phyloP scores from a whole-genome alignment of 2,888 invertebrate genomes.

The Stenurella melanura region DNA sequence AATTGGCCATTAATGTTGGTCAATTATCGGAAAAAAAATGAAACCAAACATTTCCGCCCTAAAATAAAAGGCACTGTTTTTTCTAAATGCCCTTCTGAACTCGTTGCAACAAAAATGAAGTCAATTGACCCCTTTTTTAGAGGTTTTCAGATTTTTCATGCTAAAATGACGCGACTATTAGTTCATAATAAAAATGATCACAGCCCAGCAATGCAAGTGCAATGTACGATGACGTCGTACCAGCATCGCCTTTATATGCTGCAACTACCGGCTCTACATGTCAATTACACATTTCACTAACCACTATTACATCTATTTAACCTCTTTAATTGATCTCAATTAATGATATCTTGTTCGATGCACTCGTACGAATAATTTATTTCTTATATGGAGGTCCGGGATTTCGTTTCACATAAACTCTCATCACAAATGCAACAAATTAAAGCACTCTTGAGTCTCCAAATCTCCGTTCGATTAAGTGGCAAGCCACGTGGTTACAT shows the following conservation, averaged over 20 bases:
- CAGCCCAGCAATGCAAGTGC: neutral
- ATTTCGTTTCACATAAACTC: conserved; percentile 9
- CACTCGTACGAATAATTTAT: conserved; percentile 61
- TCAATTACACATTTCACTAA: conserved; percentile 68
- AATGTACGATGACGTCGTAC: conserved; percentile 41
- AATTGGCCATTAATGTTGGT: too few relatives aligned
- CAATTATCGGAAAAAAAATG: too few relatives aligned
- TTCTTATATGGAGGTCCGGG: conserved; percentile 51
- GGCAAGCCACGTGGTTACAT: conserved; percentile 2
- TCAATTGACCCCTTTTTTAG: too few relatives aligned
- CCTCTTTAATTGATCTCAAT: conserved; percentile 71
- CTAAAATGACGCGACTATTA: too few relatives aligned
- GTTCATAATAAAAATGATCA: conserved; percentile 5
- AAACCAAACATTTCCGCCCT: too few relatives aligned
- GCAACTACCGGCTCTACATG: conserved; percentile 58
- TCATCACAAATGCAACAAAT: conserved; percentile 18
- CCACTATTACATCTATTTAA: conserved; percentile 70
- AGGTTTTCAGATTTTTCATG: too few relatives aligned
- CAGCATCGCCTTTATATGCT: conserved; percentile 42
- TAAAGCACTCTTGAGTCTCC: conserved; percentile 16
- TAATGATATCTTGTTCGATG: conserved; percentile 64
- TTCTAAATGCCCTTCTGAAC: too few relatives aligned
- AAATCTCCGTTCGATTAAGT: conserved; percentile 29
- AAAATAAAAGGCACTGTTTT: too few relatives aligned
- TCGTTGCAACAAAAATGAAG: too few relatives aligned